phyloP scores from a whole-genome alignment of 1,140 invertebrate species.

The Eueides isabella region DNA sequence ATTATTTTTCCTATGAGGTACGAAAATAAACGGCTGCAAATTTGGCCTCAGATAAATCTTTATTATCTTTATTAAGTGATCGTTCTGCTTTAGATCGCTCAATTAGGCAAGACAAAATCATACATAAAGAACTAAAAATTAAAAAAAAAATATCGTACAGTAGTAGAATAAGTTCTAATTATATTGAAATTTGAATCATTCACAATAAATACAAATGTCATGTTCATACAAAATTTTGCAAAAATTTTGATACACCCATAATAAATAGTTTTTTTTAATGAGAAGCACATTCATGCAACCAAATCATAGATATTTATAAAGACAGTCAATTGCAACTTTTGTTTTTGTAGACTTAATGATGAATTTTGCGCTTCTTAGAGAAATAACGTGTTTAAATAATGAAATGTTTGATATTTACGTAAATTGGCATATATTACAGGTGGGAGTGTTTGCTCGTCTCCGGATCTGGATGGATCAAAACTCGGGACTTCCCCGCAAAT shows the following conservation, averaged over 20 bases:
- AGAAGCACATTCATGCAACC: slow-evolving; percentile 9
- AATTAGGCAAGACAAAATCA: neutral
- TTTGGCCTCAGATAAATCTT: too few species aligned
- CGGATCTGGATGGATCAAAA: slow-evolving; percentile 77
- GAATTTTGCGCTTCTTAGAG: slow-evolving; percentile 3
- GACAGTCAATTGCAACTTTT: slow-evolving; percentile 3
- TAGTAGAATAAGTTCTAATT: neutral
- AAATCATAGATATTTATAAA: slow-evolving; percentile 8
- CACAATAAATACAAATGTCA: neutral
- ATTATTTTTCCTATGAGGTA: too few species aligned
- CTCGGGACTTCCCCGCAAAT: slow-evolving; percentile 91
- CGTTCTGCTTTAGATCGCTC: neutral
- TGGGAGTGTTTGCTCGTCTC: slow-evolving; percentile 80
- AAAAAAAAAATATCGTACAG: neutral
- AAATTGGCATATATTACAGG: slow-evolving; percentile 50
- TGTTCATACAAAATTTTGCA: neutral
- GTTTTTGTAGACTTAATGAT: slow-evolving; percentile 17
- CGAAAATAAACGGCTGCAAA: too few species aligned
- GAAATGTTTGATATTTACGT: neutral
- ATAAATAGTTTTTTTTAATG: neutral
- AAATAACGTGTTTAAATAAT: neutral
- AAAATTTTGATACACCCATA: neutral
- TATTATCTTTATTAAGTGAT: neutral
- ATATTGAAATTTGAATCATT: neutral
- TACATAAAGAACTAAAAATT: neutral